Evolutionary conservation across 2,113 vertebrate species (phyloP).

Genomic region (Eulacestoma nigropectus): DNA sequence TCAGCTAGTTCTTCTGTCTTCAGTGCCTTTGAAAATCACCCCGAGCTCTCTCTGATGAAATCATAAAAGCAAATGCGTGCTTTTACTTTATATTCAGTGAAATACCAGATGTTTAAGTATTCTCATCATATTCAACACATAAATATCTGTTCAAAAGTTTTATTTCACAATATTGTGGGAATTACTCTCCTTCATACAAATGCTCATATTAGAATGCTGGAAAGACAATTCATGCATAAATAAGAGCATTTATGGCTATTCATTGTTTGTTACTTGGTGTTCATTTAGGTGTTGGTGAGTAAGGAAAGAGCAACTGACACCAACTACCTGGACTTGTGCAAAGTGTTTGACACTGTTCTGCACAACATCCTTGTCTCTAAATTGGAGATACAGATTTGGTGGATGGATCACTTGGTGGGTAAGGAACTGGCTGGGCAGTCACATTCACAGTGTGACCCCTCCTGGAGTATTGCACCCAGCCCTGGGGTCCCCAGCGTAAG

Average conservation of each 20-base stretch:
- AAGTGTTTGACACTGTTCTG: fast-evolving
- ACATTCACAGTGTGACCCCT: background rate
- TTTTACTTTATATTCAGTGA: background rate
- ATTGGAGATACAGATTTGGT: background rate
- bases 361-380: background rate
- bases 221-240: background rate
- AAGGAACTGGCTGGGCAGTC: background rate
- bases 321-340: background rate
- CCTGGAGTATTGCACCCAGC: background rate
- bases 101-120: background rate
- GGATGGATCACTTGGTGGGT: background rate
- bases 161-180: background rate
- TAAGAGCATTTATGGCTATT: background rate
- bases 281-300: background rate
- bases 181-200: background rate
- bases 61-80: background rate
- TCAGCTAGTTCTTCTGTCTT: constrained; percentile 1
- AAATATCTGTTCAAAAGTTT: background rate
- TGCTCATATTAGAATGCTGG: background rate
- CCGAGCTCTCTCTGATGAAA: background rate
- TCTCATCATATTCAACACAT: background rate
- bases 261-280: background rate
- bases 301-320: background rate
- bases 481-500: fast-evolving
- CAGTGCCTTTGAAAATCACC: constrained; percentile 7